These are phyloP conservation scores for Callorhinus ursinus DNA, from an alignment of 2,113 vertebrate genomes.

Conservation along the genomic window DNA sequence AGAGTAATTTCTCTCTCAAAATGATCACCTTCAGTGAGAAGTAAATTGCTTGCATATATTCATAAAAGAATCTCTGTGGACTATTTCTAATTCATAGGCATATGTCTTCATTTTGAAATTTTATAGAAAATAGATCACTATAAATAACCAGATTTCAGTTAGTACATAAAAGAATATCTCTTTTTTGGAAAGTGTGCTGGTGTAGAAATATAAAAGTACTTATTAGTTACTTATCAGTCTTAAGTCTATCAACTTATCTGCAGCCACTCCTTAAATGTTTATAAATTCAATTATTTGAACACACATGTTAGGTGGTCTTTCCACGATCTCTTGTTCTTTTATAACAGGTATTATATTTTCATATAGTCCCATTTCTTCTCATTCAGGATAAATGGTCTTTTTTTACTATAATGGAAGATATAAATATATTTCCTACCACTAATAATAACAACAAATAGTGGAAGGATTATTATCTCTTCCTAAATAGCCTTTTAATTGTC, in stretches of 20 bases:
- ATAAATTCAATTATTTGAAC: constrained; percentile 5
- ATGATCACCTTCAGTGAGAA: constrained; percentile 16
- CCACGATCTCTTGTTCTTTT: neutral
- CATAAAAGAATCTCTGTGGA: constrained; percentile 16
- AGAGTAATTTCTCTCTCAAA: constrained; percentile 27
- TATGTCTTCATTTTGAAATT: neutral
- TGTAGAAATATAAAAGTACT: neutral
- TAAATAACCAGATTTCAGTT: constrained; percentile 21
- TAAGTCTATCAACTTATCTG: neutral
- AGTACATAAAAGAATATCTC: neutral
- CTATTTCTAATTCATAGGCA: constrained; percentile 19
- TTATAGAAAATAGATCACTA: neutral
- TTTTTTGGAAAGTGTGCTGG: neutral
- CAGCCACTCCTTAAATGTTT: neutral
- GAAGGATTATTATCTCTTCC: neutral
- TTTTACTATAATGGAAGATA: neutral
- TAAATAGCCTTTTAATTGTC: neutral
- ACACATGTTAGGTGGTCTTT: neutral
- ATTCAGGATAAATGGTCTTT: neutral
- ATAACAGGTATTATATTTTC: neutral
- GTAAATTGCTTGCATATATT: constrained; percentile 17
- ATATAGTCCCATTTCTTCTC: neutral
- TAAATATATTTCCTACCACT: neutral
- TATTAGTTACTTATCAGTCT: neutral
- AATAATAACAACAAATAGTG: constrained; percentile 5